Base-by-base conservation (phyloP, 2,888 invertebrate species). In the Tryphoninae sp. region DNA sequence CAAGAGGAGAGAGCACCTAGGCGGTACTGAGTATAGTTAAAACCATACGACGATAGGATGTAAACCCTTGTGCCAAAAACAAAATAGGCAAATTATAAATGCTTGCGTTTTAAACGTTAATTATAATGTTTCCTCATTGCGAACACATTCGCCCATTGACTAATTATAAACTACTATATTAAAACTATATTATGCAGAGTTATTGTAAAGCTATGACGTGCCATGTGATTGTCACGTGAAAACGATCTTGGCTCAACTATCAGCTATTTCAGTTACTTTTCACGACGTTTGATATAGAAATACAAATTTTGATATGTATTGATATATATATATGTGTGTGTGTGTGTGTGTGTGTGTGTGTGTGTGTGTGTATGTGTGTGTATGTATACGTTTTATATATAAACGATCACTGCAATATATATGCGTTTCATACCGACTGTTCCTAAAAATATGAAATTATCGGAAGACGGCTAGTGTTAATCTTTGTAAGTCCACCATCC, bases 81-180 rank as follows among this genome's bases (percentile, higher is more conserved):
- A 26, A 65, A 74, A 58, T 65, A 65, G 71, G 69, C 51, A 65
- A 65, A 81, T 69, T 81, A 81, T 74, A 78, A 81, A 78, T 78
- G 22, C 16, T 65, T 22, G 64, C 59, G 78, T 69, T 64, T 59
- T n/a, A 13, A 74, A 74, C 73, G 45, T 40, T 72, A 33, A 64
- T 73, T 62, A 23, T 61, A 45, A 45, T 67, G 62, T 62, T 11
- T 71, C 49, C 67, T 61, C 16, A 53, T 51, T 23, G 61, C 26
- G 67, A 61, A 22, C 65, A 16, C 23, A n/a, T 67, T 23, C 26
- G 61, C 23, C 58, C 51, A 74, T 69, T 69, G 22, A 62, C 19
- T 45, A 67, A 23, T 61, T 62, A 51, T 61, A 51, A 51, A 75
- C n/a, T n/a, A n/a, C n/a, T n/a, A n/a, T n/a, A n/a, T n/a, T n/a